Evolutionary conservation across 2,797 vertebrate species (phyloP).

Genomic region (Odontamblyopus lacepedii): DNA sequence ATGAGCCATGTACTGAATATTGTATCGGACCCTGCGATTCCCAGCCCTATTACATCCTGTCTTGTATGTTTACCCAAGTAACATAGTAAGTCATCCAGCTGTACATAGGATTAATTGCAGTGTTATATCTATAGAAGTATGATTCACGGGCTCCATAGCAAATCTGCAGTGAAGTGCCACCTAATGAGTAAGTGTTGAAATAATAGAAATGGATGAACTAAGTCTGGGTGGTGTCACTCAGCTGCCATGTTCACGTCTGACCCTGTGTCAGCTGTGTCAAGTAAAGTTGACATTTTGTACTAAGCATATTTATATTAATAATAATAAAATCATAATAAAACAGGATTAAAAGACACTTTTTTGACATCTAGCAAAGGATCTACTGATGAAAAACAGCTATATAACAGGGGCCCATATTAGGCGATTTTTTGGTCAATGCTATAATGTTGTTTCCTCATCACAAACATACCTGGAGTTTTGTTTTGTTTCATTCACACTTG

Average conservation of each 20-base stretch:
- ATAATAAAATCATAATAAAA: background rate
- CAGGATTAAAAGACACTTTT: too few species aligned
- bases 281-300: slow-evolving; percentile 7
- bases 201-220: slow-evolving; percentile 37
- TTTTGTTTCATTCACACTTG: too few species aligned
- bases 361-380: too few species aligned
- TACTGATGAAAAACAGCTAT: too few species aligned
- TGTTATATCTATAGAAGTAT: slow-evolving; percentile 21
- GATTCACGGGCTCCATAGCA: slow-evolving; percentile 19
- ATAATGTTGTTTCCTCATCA: too few species aligned
- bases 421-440: too few species aligned
- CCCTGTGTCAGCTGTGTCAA: background rate
- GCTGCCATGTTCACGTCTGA: slow-evolving; percentile 8
- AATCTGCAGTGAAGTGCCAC: slow-evolving; percentile 28
- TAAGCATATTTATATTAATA: background rate
- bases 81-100: slow-evolving; percentile 43
- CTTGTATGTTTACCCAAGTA: slow-evolving; percentile 20
- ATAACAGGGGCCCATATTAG: too few species aligned
- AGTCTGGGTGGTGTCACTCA: slow-evolving; percentile 61
- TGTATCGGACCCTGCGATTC: too few species aligned
- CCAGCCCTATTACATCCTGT: background rate
- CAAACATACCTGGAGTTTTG: too few species aligned
- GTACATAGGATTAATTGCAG: slow-evolving; percentile 33
- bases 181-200: slow-evolving; percentile 68
- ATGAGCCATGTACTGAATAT: too few species aligned